phyloP scores from a whole-genome alignment of 2,113 vertebrate species.

The Megaceryle torquata region DNA sequence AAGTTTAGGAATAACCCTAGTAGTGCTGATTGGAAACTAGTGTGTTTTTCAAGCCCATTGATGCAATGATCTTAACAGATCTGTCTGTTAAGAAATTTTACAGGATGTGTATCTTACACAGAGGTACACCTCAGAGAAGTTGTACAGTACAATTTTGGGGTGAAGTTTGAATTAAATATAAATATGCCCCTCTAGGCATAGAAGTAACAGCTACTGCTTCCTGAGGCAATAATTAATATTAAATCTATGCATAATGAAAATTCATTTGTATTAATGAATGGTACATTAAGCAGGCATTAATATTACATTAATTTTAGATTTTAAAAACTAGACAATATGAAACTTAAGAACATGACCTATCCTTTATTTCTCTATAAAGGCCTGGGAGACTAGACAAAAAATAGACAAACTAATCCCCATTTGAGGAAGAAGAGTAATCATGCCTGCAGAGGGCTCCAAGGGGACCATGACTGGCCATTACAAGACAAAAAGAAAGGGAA shows the following conservation, averaged over 20 bases:
- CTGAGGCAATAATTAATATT: slow-evolving; percentile 27
- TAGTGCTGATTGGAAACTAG: background rate
- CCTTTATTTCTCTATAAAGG: background rate
- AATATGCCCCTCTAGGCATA: background rate
- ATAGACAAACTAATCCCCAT: background rate
- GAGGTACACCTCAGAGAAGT: background rate
- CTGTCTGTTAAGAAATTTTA: background rate
- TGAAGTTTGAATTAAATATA: background rate
- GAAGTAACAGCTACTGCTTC: background rate
- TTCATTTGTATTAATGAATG: slow-evolving; percentile 51
- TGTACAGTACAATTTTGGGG: background rate
- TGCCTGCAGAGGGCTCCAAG: background rate
- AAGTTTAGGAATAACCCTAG: background rate
- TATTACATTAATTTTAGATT: slow-evolving; percentile 12
- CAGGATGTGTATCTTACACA: too few species aligned
- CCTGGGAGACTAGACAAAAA: background rate
- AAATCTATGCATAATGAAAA: slow-evolving; percentile 43
- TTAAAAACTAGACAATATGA: background rate
- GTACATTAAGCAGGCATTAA: background rate
- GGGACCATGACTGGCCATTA: background rate
- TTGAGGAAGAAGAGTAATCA: background rate
- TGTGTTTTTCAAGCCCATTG: background rate
- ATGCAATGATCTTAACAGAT: background rate
- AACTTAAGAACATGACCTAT: background rate
- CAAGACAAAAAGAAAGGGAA: background rate